These are phyloP conservation scores for Hedya salicella DNA, from an alignment of 2,888 invertebrate species.

Conservation along the genomic window DNA sequence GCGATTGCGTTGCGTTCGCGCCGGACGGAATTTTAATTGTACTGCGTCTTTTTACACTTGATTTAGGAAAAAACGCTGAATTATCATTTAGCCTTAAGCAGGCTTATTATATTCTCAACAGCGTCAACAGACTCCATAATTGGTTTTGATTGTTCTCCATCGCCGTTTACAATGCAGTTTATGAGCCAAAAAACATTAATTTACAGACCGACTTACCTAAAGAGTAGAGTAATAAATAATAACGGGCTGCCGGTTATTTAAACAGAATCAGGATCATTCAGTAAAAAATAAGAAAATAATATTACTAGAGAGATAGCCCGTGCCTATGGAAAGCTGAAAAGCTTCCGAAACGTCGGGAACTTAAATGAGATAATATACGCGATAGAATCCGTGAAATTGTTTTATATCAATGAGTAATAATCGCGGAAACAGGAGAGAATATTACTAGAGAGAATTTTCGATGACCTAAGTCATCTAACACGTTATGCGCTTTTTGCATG, in stretches of 20 bases:
- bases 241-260: background rate
- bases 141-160: background rate
- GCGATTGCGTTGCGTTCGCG: conserved; percentile 51
- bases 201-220: background rate
- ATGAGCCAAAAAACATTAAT: background rate
- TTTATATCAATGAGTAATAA: too few species aligned
- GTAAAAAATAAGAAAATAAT: too few species aligned
- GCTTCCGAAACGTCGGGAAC: too few species aligned
- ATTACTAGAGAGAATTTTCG: too few species aligned
- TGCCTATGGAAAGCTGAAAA: too few species aligned
- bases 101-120: background rate
- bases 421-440: too few species aligned
- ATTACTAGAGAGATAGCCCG: too few species aligned
- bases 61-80: conserved; percentile 25
- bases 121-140: conserved; percentile 4
- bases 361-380: too few species aligned
- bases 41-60: conserved; percentile 46
- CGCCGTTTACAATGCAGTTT: background rate
- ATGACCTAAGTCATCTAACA: too few species aligned
- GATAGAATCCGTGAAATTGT: too few species aligned
- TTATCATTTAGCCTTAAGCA: conserved; percentile 9
- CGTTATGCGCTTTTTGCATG: too few species aligned
- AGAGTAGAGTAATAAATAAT: background rate
- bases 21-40: conserved; percentile 63
- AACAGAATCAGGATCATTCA: too few species aligned